Conservation (phyloP, 2,888 invertebrate genomes). For the Pollenia griseotomentosa region DNA sequence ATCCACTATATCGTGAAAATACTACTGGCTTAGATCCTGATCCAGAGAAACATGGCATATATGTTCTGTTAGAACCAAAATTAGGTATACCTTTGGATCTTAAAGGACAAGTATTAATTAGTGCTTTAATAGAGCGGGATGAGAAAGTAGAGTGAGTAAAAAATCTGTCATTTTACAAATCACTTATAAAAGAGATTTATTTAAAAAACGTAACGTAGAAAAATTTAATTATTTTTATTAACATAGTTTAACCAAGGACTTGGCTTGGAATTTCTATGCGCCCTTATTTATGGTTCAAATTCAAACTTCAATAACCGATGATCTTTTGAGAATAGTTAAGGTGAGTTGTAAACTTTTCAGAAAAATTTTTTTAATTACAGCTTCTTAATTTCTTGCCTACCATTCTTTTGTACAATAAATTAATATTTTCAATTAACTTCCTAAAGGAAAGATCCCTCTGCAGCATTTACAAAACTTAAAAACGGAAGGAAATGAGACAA, state of each 20-base stretch:
- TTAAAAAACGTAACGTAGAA: not conserved
- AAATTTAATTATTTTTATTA: not conserved
- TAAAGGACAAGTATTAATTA: conserved; percentile 90
- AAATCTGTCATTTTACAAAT: not conserved
- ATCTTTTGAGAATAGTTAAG: conserved; percentile 74
- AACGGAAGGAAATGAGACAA: too few relatives aligned
- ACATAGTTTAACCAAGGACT: conserved; percentile 75
- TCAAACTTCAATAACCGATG: conserved; percentile 74
- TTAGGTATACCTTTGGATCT: conserved; percentile 91
- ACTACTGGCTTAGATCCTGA: conserved; percentile 89
- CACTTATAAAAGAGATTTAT: not conserved
- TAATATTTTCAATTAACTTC: too few relatives aligned
- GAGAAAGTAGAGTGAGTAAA: conserved; percentile 85
- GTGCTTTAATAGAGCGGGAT: conserved; percentile 86
- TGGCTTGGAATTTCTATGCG: conserved; percentile 79
- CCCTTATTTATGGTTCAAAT: conserved; percentile 75
- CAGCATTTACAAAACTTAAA: too few relatives aligned
- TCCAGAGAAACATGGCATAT: conserved; percentile 87
- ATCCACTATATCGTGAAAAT: conserved; percentile 87
- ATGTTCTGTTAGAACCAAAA: conserved; percentile 89
- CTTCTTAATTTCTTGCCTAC: too few relatives aligned
- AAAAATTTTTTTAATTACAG: too few relatives aligned
- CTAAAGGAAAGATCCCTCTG: too few relatives aligned
- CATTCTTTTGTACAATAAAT: too few relatives aligned
- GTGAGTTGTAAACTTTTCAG: conserved; percentile 63